These are phyloP conservation scores for Drosophila bocki DNA, from an alignment of 1,140 invertebrate genomes.

Conservation along the genomic window DNA sequence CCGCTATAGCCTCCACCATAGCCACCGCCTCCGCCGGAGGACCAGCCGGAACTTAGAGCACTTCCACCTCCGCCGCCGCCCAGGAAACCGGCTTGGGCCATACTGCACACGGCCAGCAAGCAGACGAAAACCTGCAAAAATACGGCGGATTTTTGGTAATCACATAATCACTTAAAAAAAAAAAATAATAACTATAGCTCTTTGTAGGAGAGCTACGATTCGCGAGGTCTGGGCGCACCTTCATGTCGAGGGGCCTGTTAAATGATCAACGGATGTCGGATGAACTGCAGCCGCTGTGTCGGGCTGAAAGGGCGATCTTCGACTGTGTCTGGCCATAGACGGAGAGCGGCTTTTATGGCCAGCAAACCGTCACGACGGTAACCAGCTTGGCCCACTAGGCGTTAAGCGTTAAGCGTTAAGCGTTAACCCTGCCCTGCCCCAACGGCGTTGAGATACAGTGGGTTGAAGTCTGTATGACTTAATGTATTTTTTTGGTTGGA, in stretches of 20 bases:
- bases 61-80: constrained; percentile 46
- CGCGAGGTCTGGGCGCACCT: constrained; percentile 53
- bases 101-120: constrained; percentile 72
- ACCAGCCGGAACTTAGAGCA: constrained; percentile 55
- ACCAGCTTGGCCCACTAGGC: constrained; percentile 10
- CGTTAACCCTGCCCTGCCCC: constrained; percentile 19
- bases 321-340: constrained; percentile 55
- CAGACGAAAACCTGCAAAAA: constrained; percentile 73
- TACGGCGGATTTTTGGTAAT: constrained; percentile 7
- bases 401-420: constrained; percentile 8
- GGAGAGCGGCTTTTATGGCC: constrained; percentile 58
- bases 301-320: constrained; percentile 64
- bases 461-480: neutral
- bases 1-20: constrained; percentile 23
- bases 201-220: constrained; percentile 11
- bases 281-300: constrained; percentile 43
- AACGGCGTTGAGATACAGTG: constrained; percentile 4
- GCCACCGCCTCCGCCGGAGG: constrained; percentile 46
- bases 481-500: neutral
- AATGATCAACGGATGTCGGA: constrained; percentile 10
- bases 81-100: constrained; percentile 75
- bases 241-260: constrained; percentile 47
- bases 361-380: neutral
- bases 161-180: constrained; percentile 25
- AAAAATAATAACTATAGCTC: constrained; percentile 7